These are phyloP conservation scores for Euzophera pinguis DNA, from an alignment of 2,888 invertebrate species.

Conservation along the genomic window DNA sequence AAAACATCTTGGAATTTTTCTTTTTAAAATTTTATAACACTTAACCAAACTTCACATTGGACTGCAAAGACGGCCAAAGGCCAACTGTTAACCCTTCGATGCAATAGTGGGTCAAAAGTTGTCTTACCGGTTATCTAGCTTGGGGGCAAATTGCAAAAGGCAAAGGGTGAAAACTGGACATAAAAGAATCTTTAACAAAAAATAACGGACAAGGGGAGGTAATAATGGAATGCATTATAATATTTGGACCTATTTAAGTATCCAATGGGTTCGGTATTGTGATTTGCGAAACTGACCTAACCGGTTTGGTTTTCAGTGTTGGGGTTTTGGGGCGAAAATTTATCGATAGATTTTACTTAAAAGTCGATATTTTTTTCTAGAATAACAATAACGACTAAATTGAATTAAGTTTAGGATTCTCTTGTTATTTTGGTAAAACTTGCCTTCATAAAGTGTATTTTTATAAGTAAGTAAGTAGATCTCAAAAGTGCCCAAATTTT, in stretches of 20 bases:
- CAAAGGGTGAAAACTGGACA: constrained; percentile 72
- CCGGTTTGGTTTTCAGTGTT: constrained; percentile 55
- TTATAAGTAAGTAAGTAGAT: too few species aligned
- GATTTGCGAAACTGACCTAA: constrained; percentile 74
- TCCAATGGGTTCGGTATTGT: constrained; percentile 72
- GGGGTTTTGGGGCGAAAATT: constrained; percentile 26
- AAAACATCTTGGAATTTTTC: too few species aligned
- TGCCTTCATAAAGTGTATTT: too few species aligned
- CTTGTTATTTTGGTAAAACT: too few species aligned
- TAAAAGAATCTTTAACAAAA: constrained; percentile 54
- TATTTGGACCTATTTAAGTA: constrained; percentile 80
- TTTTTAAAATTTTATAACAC: background rate
- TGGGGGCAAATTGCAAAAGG: constrained; percentile 54
- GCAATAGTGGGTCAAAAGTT: constrained; percentile 63
- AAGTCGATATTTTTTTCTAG: too few species aligned
- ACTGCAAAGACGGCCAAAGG: constrained; percentile 51
- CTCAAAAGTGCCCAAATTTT: too few species aligned
- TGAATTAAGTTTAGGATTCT: too few species aligned
- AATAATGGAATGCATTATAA: constrained; percentile 73
- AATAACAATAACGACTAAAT: too few species aligned
- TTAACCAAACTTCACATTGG: constrained; percentile 16
- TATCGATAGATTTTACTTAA: constrained; percentile 1
- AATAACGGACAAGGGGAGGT: constrained; percentile 33
- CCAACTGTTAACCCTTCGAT: constrained; percentile 66
- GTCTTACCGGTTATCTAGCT: constrained; percentile 78